phyloP scores from a whole-genome alignment of 2,113 vertebrate genomes.

The Eulacestoma nigropectus region DNA sequence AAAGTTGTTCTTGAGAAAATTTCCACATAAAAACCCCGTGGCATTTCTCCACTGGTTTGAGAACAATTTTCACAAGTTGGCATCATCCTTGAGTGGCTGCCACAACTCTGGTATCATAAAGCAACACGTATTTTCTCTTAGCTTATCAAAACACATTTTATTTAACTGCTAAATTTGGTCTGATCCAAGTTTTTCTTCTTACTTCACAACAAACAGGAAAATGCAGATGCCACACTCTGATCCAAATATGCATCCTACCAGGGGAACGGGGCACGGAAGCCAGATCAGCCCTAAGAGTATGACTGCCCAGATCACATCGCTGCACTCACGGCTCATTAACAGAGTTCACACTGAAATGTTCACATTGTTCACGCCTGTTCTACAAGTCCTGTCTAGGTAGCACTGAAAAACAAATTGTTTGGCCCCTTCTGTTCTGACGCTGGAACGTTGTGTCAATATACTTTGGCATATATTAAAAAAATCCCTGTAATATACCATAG shows the following conservation, averaged over 20 bases:
- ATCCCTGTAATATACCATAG: constrained; percentile 58
- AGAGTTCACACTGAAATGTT: not conserved
- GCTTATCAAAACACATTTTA: constrained; percentile 66
- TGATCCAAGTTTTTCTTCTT: constrained; percentile 56
- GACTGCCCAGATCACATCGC: not conserved
- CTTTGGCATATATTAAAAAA: constrained; percentile 65
- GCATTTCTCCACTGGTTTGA: constrained; percentile 39
- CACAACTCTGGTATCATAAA: constrained; percentile 27
- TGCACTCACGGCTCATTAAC: not conserved
- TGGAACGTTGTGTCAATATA: constrained; percentile 47
- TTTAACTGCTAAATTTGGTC: constrained; percentile 57
- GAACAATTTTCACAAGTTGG: constrained; percentile 38
- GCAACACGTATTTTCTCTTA: constrained; percentile 39
- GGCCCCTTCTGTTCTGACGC: constrained; percentile 46
- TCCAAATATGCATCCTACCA: not conserved
- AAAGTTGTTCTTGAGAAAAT: constrained; percentile 53
- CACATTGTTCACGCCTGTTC: constrained; percentile 12
- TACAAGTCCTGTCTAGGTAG: constrained; percentile 31
- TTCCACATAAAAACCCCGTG: constrained; percentile 28
- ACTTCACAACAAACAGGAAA: constrained; percentile 30
- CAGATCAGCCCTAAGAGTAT: not conserved
- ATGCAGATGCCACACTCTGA: not conserved
- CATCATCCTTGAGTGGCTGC: constrained; percentile 17
- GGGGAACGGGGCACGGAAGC: not conserved
- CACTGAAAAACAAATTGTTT: constrained; percentile 33